phyloP scores from a whole-genome alignment of 2,797 vertebrate species.

The Takifugu rubripes region DNA sequence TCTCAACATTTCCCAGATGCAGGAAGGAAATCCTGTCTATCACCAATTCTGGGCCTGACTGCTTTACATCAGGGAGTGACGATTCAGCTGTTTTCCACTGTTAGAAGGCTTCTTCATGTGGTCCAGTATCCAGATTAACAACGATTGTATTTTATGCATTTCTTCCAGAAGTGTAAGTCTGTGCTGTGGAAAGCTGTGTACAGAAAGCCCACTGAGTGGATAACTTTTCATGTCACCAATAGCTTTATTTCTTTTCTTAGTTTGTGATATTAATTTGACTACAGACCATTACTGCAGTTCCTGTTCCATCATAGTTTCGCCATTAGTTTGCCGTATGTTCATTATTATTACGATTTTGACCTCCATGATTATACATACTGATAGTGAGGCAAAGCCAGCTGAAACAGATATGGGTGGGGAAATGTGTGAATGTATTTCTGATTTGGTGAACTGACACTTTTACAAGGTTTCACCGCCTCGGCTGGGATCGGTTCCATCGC shows the following conservation, averaged over 20 bases:
- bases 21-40: slow-evolving; percentile 82
- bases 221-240: slow-evolving; percentile 72
- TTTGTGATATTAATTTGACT: slow-evolving; percentile 67
- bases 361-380: no score
- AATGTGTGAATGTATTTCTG: slow-evolving; percentile 60
- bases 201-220: slow-evolving; percentile 80
- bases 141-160: slow-evolving; percentile 85
- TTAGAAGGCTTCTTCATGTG: slow-evolving; percentile 31
- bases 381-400: slow-evolving; percentile 22
- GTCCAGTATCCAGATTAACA: slow-evolving; percentile 67
- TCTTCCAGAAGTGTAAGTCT: slow-evolving; percentile 81
- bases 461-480: background rate
- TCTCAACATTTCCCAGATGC: slow-evolving; percentile 76
- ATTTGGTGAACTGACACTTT: slow-evolving; percentile 1
- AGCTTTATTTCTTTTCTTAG: slow-evolving; percentile 75
- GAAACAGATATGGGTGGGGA: slow-evolving; percentile 20
- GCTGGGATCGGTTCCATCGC: background rate
- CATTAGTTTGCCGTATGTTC: slow-evolving; percentile 66
- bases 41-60: slow-evolving; percentile 84
- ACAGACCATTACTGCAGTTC: slow-evolving; percentile 70
- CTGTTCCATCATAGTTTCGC: slow-evolving; percentile 32
- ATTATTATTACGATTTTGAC: slow-evolving; percentile 25
- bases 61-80: slow-evolving; percentile 74
- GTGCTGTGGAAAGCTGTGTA: slow-evolving; percentile 79
- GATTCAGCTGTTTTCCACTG: slow-evolving; percentile 62